Evolutionary conservation across 2,113 vertebrate species (phyloP), one percentile per base, ranked within the genome.

Genomic region (Gavia stellata): DNA sequence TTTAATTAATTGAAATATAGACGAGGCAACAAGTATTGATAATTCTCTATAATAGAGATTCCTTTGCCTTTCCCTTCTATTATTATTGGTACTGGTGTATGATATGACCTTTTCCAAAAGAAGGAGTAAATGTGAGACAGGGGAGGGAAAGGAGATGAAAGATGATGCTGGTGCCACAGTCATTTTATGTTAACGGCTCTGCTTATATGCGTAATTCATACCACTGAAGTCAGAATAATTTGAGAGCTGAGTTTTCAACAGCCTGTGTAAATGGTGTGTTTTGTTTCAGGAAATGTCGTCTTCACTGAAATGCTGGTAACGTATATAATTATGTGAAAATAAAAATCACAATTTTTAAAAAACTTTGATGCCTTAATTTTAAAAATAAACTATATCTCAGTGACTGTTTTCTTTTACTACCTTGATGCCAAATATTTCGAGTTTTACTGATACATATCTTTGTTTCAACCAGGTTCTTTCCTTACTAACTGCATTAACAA

Each of bases 21-120:
- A 66, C 68, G 82, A 59, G 68, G 49, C 45, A 88, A 66, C 45
- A 52, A 12, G 26, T 55, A 71, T 66, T 62, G 42, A 6, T 79
- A 81, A 73, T 85, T 81, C 63, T 53, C 63, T 56, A 34, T 36
- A 53, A 56, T 0, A 90, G 26, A 87, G 72, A 86, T 42, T 86
- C 36, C 49, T 82, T 81, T 90, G 52, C 50, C 65, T 96, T 97
- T 96, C 94, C 75, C 45, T 85, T 86, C 88, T 94, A 34, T 91
- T 94, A 87, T 96, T 95, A 97, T 71, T 94, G 81, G 90, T 87
- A 66, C 81, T 85, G 91, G 75, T 97, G 98, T 97, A 97, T 86
- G 98, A 97, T 96, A 95, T 91, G 78, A 96, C 97, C 95, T 97
- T 96, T 97, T 92, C 95, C 97, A 98, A 98, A 98, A 38, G 58